Conservation (phyloP, 35 echinoderm and acorn worm genomes). For the Apostichopus parvimensis region DNA sequence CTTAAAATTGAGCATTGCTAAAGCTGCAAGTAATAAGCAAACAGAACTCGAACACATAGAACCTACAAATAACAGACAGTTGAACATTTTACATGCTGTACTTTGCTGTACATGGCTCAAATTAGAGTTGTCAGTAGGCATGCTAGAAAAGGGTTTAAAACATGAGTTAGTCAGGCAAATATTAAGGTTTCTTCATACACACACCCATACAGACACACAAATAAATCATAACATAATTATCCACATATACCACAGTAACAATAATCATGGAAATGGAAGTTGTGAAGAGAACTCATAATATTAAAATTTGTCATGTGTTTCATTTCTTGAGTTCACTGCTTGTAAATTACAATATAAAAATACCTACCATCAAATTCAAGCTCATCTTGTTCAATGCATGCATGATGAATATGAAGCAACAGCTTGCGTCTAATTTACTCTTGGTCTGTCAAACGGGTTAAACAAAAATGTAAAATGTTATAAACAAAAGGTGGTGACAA, state of each 20-base stretch:
- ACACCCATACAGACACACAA: too few species aligned
- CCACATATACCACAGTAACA: background rate
- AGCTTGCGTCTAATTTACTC: background rate
- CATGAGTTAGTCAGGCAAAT: too few species aligned
- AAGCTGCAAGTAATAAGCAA: background rate
- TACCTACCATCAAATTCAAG: background rate
- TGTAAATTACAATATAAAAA: background rate
- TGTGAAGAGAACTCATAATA: background rate
- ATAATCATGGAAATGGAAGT: background rate
- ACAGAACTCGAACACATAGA: background rate
- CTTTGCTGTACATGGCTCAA: too few species aligned
- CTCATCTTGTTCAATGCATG: conserved; percentile 21
- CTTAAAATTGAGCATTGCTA: background rate
- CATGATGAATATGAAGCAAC: background rate
- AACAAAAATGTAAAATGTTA: too few species aligned
- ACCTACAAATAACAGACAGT: too few species aligned
- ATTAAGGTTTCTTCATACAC: too few species aligned
- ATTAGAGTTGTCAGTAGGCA: too few species aligned
- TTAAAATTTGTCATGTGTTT: background rate
- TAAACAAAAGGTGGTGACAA: too few species aligned
- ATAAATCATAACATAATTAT: too few species aligned
- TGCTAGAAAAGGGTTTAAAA: too few species aligned
- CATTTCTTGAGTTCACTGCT: background rate
- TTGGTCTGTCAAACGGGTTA: background rate
- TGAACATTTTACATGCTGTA: too few species aligned